These are phyloP conservation scores for Eurystomus gularis DNA, from an alignment of 2,113 vertebrate species.

Conservation along the genomic window DNA sequence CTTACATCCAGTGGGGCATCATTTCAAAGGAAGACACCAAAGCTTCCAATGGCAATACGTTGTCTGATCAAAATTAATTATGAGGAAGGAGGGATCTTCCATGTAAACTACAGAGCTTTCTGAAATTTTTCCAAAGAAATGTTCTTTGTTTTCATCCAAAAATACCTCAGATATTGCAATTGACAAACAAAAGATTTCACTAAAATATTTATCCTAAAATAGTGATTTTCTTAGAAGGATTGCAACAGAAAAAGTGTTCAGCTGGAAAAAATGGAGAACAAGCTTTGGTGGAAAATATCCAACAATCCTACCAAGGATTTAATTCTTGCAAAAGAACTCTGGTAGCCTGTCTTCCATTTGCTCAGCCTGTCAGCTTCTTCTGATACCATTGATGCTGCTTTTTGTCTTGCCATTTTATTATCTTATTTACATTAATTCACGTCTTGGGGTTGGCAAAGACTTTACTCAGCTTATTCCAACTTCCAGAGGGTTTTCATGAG, in stretches of 20 bases:
- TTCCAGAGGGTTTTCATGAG: not conserved
- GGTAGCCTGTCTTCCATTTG: not conserved
- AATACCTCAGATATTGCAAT: not conserved
- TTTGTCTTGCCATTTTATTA: not conserved
- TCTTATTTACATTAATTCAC: not conserved
- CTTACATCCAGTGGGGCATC: not conserved
- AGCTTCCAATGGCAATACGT: not conserved
- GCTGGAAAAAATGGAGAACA: not conserved
- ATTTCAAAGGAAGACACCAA: not conserved
- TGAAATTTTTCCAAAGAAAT: not conserved
- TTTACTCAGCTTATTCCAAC: not conserved
- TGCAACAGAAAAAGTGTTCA: not conserved
- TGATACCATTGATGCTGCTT: not conserved
- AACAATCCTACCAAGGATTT: not conserved
- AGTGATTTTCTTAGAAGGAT: not conserved
- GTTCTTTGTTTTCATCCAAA: not conserved
- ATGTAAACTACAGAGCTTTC: not conserved
- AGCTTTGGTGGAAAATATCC: not conserved
- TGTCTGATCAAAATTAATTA: not conserved
- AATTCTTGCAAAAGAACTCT: not conserved
- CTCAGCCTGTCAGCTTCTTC: not conserved
- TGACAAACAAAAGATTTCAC: not conserved
- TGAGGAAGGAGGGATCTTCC: not conserved
- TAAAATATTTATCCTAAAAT: too few relatives aligned
- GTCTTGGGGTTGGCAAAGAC: not conserved